Evolutionary conservation across 2,888 invertebrate genomes (phyloP), one percentile per base, ranked within the genome.

Genomic region (Marronus borbonicus): DNA sequence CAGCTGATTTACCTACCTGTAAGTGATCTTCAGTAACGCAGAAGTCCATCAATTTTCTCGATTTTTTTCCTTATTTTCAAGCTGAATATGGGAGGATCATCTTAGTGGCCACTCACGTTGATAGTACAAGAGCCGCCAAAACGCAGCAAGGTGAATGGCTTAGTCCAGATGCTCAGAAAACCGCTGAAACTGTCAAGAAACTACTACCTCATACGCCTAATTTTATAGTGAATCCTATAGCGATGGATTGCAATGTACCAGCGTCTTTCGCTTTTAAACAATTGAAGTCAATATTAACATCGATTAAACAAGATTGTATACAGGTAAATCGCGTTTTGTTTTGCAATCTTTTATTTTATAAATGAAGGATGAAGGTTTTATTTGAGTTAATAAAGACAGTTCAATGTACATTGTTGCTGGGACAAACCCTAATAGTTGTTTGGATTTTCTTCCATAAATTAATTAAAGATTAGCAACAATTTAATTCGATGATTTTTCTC

Each of bases 61-160:
- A 36, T 17, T 76, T 28, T 7, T 36, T 10, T n/a, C 24, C 36
- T 24, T 65, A 55, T 55, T 80, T 85, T 86, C 66, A 84, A 92
- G 93, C 91, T 80, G 90, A 91, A 81, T 90, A 91, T 84, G 93
- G 93, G 14, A 89, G 90, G 82, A 90, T 93, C n/a, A 87, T 92
- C 10, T 86, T 94, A 58, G 89, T 93, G 2, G 93, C 91, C 4
- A 93, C 93, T 0, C 93, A 93, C 84, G 92, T 92, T 2, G 93
- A 93, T 82, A 86, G 88, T 17, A 89, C 89, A 0, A 84, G 90
- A 65, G 90, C 91, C 64, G 88, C 88, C 10, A 90, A 90, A 83
- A 90, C 90, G 68, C 88, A 90, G 66, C 88, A 90, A 72, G 93
- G 93, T 28, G 91, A 92, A 82, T 91, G 90, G 87, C 86, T 90